Base-by-base conservation (phyloP, 1,140 invertebrate species). In the Drosophila lini region DNA sequence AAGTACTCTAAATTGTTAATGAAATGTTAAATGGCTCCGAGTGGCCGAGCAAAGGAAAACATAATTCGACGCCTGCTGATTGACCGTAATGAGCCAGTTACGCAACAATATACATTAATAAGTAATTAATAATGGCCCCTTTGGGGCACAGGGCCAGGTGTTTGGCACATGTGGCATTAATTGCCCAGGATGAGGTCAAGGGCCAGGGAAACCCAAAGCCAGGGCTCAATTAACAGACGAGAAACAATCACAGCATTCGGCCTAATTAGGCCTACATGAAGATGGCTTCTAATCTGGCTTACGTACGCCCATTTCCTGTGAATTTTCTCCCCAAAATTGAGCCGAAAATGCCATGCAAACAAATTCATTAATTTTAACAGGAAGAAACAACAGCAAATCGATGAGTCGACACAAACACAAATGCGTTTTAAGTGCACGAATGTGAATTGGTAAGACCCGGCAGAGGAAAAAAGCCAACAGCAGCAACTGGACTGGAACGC, bases 361-460 rank as follows among this genome's bases (percentile, higher is more conserved):
- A 82, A 86, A 86, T 80, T 86, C 59, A 86, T 86, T 82, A 80
- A 88, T 88, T 88, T 82, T 28, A 55, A 67, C 81, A 88, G 15
- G n/a, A 25, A 31, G 10, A 9, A 47, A 34, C 45, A 63, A 41
- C 65, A 80, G 71, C 77, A 73, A 84, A 75, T 85, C 82, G 82
- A 67, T 74, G 57, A 65, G 44, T 64, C 31, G 57, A 45, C 65
- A 73, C 64, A 69, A 65, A 60, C 57, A 68, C 64, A 78, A 83
- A 78, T 80, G 80, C 41, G 70, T 83, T 80, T 83, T 60, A 67
- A 80, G 67, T 69, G 76, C 71, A 67, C 40, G 28, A 16, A 67
- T 83, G 67, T 53, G 67, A 83, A 74, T 78, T 64, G 47, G 56
- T 76, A 68, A 53, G 42, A 57, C 40, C 28, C n/a, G 63, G 40